These are phyloP conservation scores for Stomatorhinus walkeri DNA, from an alignment of 2,797 vertebrate species.

Conservation along the genomic window DNA sequence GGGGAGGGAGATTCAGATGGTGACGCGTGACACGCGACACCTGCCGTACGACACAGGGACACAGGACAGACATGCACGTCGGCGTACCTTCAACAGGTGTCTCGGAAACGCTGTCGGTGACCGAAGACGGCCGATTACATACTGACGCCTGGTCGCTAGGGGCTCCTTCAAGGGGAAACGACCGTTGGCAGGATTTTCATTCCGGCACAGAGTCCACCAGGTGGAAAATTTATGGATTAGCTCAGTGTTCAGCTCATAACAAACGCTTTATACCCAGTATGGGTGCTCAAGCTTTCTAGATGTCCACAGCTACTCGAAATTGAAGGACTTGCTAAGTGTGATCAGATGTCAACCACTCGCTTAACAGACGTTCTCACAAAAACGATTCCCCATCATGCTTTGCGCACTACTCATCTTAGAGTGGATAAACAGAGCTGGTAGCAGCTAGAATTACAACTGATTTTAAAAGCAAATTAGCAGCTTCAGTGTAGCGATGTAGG, in stretches of 20 bases:
- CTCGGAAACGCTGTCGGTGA: background rate
- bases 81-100: background rate
- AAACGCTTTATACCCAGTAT: background rate
- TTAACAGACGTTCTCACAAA: background rate
- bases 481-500: background rate
- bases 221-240: background rate
- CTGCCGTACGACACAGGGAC: background rate
- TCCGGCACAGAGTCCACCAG: background rate
- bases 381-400: background rate
- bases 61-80: background rate
- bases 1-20: constrained; percentile 29
- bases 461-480: background rate
- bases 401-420: background rate
- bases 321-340: background rate
- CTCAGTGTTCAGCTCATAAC: background rate
- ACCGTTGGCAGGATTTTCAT: background rate
- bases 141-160: background rate
- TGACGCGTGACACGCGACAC: background rate
- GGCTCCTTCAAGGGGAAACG: background rate
- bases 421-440: background rate
- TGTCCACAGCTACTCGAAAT: background rate
- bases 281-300: background rate
- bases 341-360: background rate
- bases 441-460: background rate
- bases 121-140: background rate